These are phyloP conservation scores for Chaenogobius annularis DNA, from an alignment of 2,113 vertebrate genomes.

Conservation along the genomic window DNA sequence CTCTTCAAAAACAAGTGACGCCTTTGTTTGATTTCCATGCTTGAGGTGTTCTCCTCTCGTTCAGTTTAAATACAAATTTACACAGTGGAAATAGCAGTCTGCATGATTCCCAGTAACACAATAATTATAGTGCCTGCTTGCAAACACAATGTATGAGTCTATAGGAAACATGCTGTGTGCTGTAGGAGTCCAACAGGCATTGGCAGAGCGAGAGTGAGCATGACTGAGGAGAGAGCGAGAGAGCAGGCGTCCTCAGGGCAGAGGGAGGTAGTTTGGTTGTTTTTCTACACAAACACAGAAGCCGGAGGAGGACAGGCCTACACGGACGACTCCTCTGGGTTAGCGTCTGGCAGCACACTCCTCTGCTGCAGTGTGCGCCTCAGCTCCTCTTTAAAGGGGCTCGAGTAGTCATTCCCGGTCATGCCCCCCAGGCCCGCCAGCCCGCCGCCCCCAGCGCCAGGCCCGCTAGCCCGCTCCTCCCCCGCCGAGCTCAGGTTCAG, in stretches of 20 bases:
- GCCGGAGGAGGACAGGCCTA: conserved; percentile 61
- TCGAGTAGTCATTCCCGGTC: conserved; percentile 77
- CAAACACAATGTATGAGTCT: conserved; percentile 46
- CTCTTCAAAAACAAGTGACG: conserved; percentile 37
- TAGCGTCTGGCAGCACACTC: conserved; percentile 91
- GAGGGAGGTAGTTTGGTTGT: conserved; percentile 80
- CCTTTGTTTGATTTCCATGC: conserved; percentile 53
- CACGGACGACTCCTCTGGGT: conserved; percentile 96
- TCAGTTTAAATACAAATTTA: conserved; percentile 70
- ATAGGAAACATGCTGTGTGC: conserved; percentile 70
- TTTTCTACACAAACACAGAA: conserved; percentile 43
- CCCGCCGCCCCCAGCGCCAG: conserved; percentile 81
- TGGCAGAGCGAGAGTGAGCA: conserved; percentile 57
- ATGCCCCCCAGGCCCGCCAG: conserved; percentile 61
- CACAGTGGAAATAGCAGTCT: conserved; percentile 60
- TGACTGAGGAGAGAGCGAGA: conserved; percentile 54
- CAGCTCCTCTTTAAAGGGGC: conserved; percentile 82
- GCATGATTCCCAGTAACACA: conserved; percentile 46
- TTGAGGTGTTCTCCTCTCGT: conserved; percentile 46
- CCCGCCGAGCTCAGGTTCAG: conserved; percentile 84
- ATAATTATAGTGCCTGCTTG: conserved; percentile 53
- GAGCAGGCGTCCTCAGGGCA: conserved; percentile 63
- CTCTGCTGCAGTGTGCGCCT: conserved; percentile 86
- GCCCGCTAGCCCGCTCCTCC: conserved; percentile 84
- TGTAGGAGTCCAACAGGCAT: conserved; percentile 67